phyloP scores from a whole-genome alignment of 2,888 invertebrate genomes.

The Drosophila prostipennis region DNA sequence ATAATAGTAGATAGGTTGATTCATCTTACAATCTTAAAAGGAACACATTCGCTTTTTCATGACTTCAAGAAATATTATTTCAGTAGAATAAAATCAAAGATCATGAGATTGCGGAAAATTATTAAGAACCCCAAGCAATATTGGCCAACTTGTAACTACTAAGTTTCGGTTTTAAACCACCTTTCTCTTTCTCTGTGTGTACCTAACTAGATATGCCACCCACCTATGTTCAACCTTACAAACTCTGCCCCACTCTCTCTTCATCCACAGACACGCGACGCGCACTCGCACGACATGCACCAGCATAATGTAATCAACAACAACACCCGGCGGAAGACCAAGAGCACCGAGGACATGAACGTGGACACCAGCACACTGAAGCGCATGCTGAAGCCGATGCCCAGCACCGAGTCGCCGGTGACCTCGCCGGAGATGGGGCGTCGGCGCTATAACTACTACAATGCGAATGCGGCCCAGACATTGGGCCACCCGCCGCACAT shows the following conservation, averaged over 20 bases:
- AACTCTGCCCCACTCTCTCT: neutral
- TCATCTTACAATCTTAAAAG: too few relatives aligned
- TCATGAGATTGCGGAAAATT: neutral
- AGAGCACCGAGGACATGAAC: constrained; percentile 96
- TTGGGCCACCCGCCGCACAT: constrained; percentile 86
- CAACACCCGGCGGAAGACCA: constrained; percentile 92
- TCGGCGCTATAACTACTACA: constrained; percentile 89
- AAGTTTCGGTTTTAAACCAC: too few relatives aligned
- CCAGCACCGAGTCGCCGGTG: constrained; percentile 94
- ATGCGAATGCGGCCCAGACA: constrained; percentile 83
- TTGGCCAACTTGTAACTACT: too few relatives aligned
- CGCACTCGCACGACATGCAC: constrained; percentile 88
- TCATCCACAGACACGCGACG: constrained; percentile 86
- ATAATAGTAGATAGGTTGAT: too few relatives aligned
- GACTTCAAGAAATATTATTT: neutral
- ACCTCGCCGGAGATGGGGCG: constrained; percentile 96
- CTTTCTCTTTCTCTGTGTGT: neutral
- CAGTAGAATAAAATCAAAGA: neutral
- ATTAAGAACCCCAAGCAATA: too few relatives aligned
- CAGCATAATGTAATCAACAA: constrained; percentile 90
- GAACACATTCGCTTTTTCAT: too few relatives aligned
- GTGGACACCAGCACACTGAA: constrained; percentile 90
- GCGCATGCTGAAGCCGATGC: constrained; percentile 97
- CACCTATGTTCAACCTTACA: constrained; percentile 14
- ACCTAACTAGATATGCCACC: constrained; percentile 7